Evolutionary conservation across 2,888 invertebrate genomes (phyloP).

Genomic region (Cataglyphis rosenhaueri): DNA sequence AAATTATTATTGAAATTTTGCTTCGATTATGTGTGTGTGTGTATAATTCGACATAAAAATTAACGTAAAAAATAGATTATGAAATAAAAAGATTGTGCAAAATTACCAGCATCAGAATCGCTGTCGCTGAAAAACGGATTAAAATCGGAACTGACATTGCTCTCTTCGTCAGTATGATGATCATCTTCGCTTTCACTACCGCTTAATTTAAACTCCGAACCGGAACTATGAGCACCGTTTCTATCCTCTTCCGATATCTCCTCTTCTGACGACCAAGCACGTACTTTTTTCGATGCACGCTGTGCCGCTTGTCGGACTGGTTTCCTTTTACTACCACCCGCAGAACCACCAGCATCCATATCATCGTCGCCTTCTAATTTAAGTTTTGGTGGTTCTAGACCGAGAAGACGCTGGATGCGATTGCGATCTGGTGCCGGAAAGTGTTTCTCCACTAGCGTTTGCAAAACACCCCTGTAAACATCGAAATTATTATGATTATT

Average conservation of each 20-base stretch:
- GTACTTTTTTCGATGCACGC: conserved; percentile 87
- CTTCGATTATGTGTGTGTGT: neutral
- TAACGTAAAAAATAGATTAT: neutral
- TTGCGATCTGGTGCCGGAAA: conserved; percentile 98
- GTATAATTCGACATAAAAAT: neutral
- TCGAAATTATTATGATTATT: conserved; percentile 7
- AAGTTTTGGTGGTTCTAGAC: conserved; percentile 87
- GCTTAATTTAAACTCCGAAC: conserved; percentile 87
- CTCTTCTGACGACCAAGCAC: conserved; percentile 86
- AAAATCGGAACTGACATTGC: conserved; percentile 92
- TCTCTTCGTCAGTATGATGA: conserved; percentile 85
- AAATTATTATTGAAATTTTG: conserved; percentile 8
- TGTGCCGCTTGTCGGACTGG: conserved; percentile 88
- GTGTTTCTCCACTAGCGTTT: conserved; percentile 98
- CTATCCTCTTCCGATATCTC: conserved; percentile 88
- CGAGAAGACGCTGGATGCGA: conserved; percentile 92
- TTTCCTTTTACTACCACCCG: conserved; percentile 87
- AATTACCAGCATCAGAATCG: conserved; percentile 91
- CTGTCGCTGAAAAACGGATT: conserved; percentile 96
- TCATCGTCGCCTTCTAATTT: conserved; percentile 86
- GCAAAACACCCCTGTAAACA: conserved; percentile 94
- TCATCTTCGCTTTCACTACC: conserved; percentile 84
- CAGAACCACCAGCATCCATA: conserved; percentile 84
- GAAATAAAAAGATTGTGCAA: conserved; percentile 59
- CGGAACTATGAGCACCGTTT: conserved; percentile 84